These are phyloP conservation scores for Pachyuromys duprasi DNA, from an alignment of 2,797 vertebrate genomes.

Conservation along the genomic window DNA sequence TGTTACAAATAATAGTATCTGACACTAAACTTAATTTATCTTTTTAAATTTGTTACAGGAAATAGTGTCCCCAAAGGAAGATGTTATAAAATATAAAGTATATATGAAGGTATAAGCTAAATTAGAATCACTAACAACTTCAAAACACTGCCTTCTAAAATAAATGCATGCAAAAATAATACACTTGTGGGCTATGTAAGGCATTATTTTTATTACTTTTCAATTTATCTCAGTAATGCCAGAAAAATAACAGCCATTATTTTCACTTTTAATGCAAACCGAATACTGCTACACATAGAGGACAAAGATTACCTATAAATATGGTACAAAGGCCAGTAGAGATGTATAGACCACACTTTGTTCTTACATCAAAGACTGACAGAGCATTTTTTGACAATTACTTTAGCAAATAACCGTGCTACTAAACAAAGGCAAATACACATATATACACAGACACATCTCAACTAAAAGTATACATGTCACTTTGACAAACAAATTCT, in stretches of 20 bases:
- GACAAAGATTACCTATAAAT: constrained; percentile 83
- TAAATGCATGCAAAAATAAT: constrained; percentile 78
- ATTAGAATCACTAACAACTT: constrained; percentile 24
- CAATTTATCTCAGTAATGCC: constrained; percentile 83
- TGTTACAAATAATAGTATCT: not conserved
- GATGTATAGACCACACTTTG: constrained; percentile 75
- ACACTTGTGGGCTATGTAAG: constrained; percentile 79
- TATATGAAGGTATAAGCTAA: not conserved
- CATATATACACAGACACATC: constrained; percentile 78
- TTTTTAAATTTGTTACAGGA: not conserved
- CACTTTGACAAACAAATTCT: constrained; percentile 81
- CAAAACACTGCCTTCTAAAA: constrained; percentile 54
- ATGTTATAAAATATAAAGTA: constrained; percentile 43
- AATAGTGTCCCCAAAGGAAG: constrained; percentile 4
- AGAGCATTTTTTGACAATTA: constrained; percentile 73
- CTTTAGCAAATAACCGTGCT: constrained; percentile 81
- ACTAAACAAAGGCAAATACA: constrained; percentile 83
- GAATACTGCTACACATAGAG: constrained; percentile 82
- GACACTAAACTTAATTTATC: constrained; percentile 15
- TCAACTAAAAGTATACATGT: constrained; percentile 81
- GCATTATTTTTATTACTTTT: constrained; percentile 85
- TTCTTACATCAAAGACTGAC: constrained; percentile 80
- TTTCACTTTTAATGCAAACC: constrained; percentile 85
- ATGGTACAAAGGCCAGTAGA: constrained; percentile 79
- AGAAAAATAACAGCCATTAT: constrained; percentile 85